Percentiles rank a stretch among this genome's conserved stretches.
phyloP scores from a whole-genome alignment of 2,797 vertebrate genomes.

The Tympanoctomys barrerae region DNA sequence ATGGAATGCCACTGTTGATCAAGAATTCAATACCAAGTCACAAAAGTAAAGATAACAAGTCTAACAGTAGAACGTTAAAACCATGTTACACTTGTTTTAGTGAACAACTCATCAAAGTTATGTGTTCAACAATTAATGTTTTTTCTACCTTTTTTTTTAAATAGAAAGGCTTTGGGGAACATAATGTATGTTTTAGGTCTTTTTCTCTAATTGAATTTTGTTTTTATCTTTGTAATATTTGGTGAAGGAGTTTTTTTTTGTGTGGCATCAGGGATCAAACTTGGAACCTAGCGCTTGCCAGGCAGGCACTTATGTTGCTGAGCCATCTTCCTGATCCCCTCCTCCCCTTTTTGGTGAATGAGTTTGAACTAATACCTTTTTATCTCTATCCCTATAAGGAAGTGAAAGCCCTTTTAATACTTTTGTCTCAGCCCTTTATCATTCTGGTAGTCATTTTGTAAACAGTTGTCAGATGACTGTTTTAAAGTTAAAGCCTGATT shows the following conservation, averaged over 20 bases:
- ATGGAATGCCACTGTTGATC: not conserved
- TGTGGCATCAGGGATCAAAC: too few relatives aligned
- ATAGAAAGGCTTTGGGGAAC: not conserved
- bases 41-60: not conserved
- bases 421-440: not conserved
- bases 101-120: not conserved
- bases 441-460: conserved; percentile 4
- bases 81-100: not conserved
- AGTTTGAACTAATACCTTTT: conserved; percentile 5
- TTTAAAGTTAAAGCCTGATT: conserved; percentile 29
- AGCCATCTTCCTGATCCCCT: too few relatives aligned
- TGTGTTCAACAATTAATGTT: not conserved
- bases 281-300: too few relatives aligned
- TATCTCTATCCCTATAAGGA: not conserved
- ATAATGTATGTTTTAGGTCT: not conserved
- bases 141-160: not conserved
- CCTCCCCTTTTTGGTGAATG: not conserved
- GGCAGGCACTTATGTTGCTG: too few relatives aligned
- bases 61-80: conserved; percentile 1
- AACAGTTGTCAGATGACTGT: not conserved
- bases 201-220: conserved; percentile 19
- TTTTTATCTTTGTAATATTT: conserved; percentile 49
- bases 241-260: conserved; percentile 10
- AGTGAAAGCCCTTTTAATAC: not conserved
- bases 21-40: not conserved